Base-by-base conservation (phyloP, 2,888 invertebrate species). In the Elgonia sp. region DNA sequence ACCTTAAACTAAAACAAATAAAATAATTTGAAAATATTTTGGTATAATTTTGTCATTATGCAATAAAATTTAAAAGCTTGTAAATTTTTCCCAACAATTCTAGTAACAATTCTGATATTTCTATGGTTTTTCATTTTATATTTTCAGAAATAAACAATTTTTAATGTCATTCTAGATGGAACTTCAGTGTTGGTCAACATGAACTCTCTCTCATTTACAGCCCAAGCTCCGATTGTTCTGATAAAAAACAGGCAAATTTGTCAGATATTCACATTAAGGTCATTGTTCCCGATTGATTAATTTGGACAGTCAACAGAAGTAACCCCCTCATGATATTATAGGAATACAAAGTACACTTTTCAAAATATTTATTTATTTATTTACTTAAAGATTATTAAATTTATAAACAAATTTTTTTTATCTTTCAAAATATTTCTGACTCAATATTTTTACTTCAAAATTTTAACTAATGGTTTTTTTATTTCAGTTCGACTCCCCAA, bases 181-280 rank as follows among this genome's bases (percentile, higher is more conserved):
- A 99, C 95, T 99, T 98, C 94, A 98, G 98, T 94, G 99, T 99
- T 29, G 98, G 97, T 0, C 97, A 97, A 90, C 98, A 98, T 94
- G 97, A 98, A 91, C 93, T 99, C 72, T 96, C 97, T 80, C 84
- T 97, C 92, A 92, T 95, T 81, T 95, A 95, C 81, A 94, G 95
- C 65, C 93, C 93, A 53, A 91, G 92, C 84, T 77, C 65, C 16
- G 96, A 96, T 86, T 97, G 97, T 84, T 94, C 92, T 53, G 89
- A 89, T 55, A 82, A 90, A 84, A 57, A 82, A 16, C 90, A 81
- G 92, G n/a, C 87, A 40, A 62, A 85, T 12, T 67, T 90, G 60
- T 83, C 89, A 42, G 93, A 93, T 67, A 95, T 96, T 89, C 95
- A 96, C 73, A 95, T 97, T 76, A 95, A 96, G 94, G 97, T 97